A percentile compares a stretch with the other conserved stretches of the same genome.
phyloP scores from a whole-genome alignment of 2,113 vertebrate genomes.

The Coracopsis vasa region DNA sequence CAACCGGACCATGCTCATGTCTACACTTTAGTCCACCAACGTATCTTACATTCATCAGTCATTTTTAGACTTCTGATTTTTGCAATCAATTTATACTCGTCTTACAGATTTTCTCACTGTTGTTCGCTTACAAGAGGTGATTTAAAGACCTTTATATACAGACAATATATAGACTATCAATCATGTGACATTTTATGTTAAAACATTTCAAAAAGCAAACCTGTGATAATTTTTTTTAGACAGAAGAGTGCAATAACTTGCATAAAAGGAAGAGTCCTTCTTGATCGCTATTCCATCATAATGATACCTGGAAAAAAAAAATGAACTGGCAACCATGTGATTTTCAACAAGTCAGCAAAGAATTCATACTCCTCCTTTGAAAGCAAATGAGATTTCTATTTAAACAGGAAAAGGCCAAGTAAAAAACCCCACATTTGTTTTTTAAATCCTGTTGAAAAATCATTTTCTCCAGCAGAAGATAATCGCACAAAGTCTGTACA shows the following conservation, averaged over 20 bases:
- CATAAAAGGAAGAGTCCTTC: slow-evolving; percentile 68
- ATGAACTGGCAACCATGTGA: background rate
- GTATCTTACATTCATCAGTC: background rate
- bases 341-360: background rate
- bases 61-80: background rate
- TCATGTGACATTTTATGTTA: background rate
- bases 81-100: background rate
- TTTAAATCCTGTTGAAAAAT: background rate
- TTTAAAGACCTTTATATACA: background rate
- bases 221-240: slow-evolving; percentile 43
- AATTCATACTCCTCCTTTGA: background rate
- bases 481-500: background rate
- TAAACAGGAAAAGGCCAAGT: background rate
- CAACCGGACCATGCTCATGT: background rate
- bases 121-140: background rate
- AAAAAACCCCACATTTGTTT: background rate
- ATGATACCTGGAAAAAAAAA: slow-evolving; percentile 56
- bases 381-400: background rate
- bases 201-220: slow-evolving; percentile 38
- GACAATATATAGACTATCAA: background rate
- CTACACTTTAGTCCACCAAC: background rate
- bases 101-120: background rate
- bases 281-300: slow-evolving; percentile 73
- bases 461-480: background rate
- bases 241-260: slow-evolving; percentile 64